Evolutionary conservation across 2,113 vertebrate genomes (phyloP).

Genomic region (Rattus norvegicus): DNA sequence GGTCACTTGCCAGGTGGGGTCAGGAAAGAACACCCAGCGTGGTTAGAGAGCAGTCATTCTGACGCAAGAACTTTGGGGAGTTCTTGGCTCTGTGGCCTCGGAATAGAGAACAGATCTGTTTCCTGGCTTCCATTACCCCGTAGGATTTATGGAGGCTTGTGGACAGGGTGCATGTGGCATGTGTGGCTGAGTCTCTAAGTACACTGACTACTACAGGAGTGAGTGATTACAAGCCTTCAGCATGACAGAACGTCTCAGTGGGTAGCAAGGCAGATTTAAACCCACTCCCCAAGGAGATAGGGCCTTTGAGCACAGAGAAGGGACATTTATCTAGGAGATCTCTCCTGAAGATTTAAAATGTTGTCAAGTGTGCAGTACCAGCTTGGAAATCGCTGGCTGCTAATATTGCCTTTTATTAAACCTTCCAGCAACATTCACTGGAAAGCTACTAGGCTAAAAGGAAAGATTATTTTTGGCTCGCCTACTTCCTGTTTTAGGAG

Average conservation of each 20-base stretch:
- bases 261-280: background rate
- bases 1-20: conserved; percentile 64
- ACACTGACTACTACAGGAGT: background rate
- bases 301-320: background rate
- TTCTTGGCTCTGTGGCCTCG: conserved; percentile 61
- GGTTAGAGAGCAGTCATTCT: conserved; percentile 46
- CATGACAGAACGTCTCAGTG: background rate
- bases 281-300: background rate
- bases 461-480: conserved; percentile 76
- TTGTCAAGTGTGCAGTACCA: background rate
- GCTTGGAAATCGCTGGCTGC: conserved; percentile 15
- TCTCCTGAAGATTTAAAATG: background rate
- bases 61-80: conserved; percentile 66
- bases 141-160: conserved; percentile 60
- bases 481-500: conserved; percentile 69
- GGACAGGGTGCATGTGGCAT: background rate
- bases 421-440: conserved; percentile 26
- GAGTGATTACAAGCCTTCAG: background rate
- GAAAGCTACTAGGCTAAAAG: conserved; percentile 67
- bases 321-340: background rate
- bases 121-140: background rate
- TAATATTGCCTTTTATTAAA: conserved; percentile 6
- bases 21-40: conserved; percentile 18
- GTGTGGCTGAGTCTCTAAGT: background rate
- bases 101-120: conserved; percentile 62